These are phyloP conservation scores for Bombus superbus DNA, from an alignment of 1,140 invertebrate genomes.

Conservation along the genomic window DNA sequence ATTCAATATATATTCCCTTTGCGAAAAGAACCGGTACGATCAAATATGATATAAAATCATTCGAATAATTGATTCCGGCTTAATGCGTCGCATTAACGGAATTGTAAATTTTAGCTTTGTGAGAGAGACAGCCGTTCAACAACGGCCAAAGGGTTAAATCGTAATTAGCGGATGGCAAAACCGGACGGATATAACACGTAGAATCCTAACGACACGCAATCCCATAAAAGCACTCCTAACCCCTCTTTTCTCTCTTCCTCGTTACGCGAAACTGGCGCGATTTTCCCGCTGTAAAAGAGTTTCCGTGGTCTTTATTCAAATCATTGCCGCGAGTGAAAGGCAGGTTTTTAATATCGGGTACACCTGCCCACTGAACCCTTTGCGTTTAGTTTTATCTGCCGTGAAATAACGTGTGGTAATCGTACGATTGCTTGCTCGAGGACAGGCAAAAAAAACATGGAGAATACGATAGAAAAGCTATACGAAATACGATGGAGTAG, in stretches of 20 bases:
- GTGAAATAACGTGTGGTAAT: background rate
- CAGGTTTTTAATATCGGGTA: conserved; percentile 2
- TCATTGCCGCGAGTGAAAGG: conserved; percentile 33
- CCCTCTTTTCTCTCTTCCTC: background rate
- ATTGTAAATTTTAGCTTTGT: conserved; percentile 63
- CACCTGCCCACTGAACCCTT: no score
- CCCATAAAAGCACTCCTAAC: conserved; percentile 31
- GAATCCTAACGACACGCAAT: conserved; percentile 46
- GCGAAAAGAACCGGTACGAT: conserved; percentile 33
- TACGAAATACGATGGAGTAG: background rate
- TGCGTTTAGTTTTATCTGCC: background rate
- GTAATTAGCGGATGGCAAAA: conserved; percentile 63
- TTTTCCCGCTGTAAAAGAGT: conserved; percentile 23
- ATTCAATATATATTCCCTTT: background rate
- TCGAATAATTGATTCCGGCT: conserved; percentile 62
- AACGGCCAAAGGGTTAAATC: conserved; percentile 59
- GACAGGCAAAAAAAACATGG: no score
- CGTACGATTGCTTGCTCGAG: background rate
- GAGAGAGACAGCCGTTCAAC: background rate
- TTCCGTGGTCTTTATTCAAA: conserved; percentile 32
- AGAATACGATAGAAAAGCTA: no score
- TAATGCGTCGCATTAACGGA: conserved; percentile 61
- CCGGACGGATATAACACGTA: conserved; percentile 33
- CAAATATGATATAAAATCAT: conserved; percentile 50
- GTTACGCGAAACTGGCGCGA: background rate